phyloP scores from a whole-genome alignment of 2,888 invertebrate species.

The Catotricha subobsoleta region DNA sequence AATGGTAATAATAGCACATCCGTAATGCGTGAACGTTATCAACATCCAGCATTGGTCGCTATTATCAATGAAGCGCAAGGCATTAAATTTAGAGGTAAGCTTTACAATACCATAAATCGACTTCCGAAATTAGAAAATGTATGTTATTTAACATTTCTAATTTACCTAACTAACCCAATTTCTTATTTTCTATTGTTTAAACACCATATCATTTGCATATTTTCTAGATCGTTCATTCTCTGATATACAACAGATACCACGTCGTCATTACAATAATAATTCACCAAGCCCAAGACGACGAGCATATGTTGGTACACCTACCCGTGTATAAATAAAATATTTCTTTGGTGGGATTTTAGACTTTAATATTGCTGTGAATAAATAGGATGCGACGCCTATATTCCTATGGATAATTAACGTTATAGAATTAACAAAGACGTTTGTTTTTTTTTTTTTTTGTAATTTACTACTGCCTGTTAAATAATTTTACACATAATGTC shows the following conservation, averaged over 20 bases:
- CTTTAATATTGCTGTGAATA: no score
- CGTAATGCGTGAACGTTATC: conserved; percentile 26
- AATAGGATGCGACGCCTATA: no score
- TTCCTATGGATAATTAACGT: no score
- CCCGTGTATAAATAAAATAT: conserved; percentile 20
- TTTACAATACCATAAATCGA: background rate
- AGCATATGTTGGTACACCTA: conserved; percentile 22
- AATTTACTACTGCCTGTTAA: no score
- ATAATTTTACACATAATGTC: no score
- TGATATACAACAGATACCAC: conserved; percentile 33
- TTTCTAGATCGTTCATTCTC: conserved; percentile 43
- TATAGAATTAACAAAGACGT: no score
- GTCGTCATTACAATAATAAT: conserved; percentile 2
- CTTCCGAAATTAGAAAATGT: background rate
- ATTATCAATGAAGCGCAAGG: conserved; percentile 29
- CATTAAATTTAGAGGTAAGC: conserved; percentile 26
- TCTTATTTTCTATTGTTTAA: conserved; percentile 5
- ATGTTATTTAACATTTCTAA: background rate
- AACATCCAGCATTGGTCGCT: conserved; percentile 27
- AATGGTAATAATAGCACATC: conserved; percentile 19
- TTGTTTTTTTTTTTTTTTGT: no score
- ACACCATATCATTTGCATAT: background rate
- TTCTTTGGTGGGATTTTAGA: no score
- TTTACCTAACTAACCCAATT: conserved; percentile 9
- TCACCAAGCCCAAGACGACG: conserved; percentile 17